Evolutionary conservation across 1,140 invertebrate species (phyloP).

Genomic region (Orius insidiosus): DNA sequence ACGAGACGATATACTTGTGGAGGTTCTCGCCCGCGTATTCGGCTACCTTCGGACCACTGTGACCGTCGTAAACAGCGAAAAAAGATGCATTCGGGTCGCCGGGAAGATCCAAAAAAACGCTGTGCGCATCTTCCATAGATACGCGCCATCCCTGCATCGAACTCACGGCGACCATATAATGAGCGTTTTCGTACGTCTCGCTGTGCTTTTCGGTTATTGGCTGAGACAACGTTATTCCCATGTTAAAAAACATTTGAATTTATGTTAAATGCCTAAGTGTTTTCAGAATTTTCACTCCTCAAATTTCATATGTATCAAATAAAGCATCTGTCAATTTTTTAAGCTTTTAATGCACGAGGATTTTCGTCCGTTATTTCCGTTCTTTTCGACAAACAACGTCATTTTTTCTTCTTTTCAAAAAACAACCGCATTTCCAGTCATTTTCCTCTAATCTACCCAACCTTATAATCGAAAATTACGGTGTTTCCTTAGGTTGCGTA

Average conservation of each 20-base stretch:
- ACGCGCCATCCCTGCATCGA: constrained; percentile 99
- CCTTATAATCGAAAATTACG: too few species aligned
- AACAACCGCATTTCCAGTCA: too few species aligned
- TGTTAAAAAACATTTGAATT: constrained; percentile 23
- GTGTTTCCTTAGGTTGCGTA: too few species aligned
- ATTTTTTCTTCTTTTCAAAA: too few species aligned
- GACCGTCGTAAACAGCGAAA: constrained; percentile 94
- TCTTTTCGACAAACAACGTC: too few species aligned
- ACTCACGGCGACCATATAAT: constrained; percentile 66
- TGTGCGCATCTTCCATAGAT: constrained; percentile 98
- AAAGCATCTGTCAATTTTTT: too few species aligned
- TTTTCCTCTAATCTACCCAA: too few species aligned
- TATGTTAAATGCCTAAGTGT: too few species aligned
- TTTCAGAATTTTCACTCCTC: too few species aligned
- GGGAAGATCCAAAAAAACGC: constrained; percentile 77
- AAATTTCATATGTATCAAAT: too few species aligned
- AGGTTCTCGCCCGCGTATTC: constrained; percentile 83
- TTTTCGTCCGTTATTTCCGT: too few species aligned
- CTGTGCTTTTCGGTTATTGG: constrained; percentile 85
- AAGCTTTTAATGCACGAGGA: too few species aligned
- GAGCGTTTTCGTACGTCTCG: constrained; percentile 54
- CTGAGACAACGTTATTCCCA: constrained; percentile 91
- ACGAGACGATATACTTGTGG: constrained; percentile 2
- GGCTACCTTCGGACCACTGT: constrained; percentile 71
- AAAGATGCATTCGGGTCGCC: constrained; percentile 85